These are phyloP conservation scores for Cybosia mesomella DNA, from an alignment of 2,888 invertebrate genomes.

Conservation along the genomic window DNA sequence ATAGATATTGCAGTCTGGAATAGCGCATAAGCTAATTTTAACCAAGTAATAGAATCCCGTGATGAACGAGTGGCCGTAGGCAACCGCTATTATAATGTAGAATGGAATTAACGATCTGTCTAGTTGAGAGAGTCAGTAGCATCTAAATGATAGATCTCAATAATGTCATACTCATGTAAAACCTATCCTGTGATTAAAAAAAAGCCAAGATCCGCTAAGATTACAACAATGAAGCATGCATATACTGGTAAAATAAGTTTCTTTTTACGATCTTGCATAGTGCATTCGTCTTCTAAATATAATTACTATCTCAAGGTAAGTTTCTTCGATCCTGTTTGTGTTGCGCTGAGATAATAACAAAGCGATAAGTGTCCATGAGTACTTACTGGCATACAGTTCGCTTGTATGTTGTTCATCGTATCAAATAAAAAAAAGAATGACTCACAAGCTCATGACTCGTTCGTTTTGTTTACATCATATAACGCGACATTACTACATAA, in stretches of 20 bases:
- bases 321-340: conserved; percentile 25
- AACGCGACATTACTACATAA: conserved; percentile 36
- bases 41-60: neutral
- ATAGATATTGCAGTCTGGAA: no score
- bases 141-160: neutral
- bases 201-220: no score
- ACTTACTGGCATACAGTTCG: conserved; percentile 29
- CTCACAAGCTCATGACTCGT: conserved; percentile 38
- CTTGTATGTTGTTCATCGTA: conserved; percentile 36
- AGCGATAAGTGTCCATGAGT: conserved; percentile 35
- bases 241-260: neutral
- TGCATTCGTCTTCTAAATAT: conserved; percentile 25
- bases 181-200: neutral
- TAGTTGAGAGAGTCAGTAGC: neutral
- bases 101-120: neutral
- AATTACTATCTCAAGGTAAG: conserved; percentile 41
- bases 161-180: neutral
- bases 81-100: neutral
- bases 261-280: conserved; percentile 12
- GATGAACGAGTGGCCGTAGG: neutral
- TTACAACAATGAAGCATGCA: neutral
- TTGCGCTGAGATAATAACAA: conserved; percentile 21
- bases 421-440: conserved; percentile 42
- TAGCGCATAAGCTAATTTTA: neutral
- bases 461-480: conserved; percentile 50